Base-by-base conservation (phyloP, 2,888 invertebrate genomes). In the Molorchus minor region DNA sequence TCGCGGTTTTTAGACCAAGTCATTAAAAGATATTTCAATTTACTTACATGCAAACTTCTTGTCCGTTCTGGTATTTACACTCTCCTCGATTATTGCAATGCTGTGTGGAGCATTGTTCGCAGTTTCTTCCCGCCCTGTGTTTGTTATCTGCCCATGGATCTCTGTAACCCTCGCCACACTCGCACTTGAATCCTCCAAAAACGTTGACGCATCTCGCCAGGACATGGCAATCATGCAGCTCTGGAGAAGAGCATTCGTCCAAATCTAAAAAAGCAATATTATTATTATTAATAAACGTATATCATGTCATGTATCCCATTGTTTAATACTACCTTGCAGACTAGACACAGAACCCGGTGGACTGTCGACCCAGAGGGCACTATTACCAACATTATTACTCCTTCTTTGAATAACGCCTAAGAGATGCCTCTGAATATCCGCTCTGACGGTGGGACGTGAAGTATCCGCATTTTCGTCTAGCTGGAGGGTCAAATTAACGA, bases 361-460 rank as follows among this genome's bases (percentile, higher is more conserved):
- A 0, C 89, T 88, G 67, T 92, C 92, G 0, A 94, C 94, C 84
- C 89, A 94, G 0, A 96, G 81, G 0, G 91, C 91, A 2, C 94
- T 94, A 38, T 92, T 89, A 0, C 95, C 96, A 21, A 96, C 89
- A 75, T 95, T 94, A 80, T 95, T 94, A 67, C 92, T 90, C 10
- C 93, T 84, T 1, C 93, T 83, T 52, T 92, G 87, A 52, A 96
- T 89, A 0, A 93, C 93, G 0, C 93, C 93, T 12, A 93, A 80
- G 10, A 96, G 81, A 78, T 96, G 94, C 66, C 90, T 88, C 77
- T 94, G 93, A 1, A 96, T 87, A 70, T 93, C 93, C 0, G 85
- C 86, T 30, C 89, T 87, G 0, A 94, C 84, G 19, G 85, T 84
- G 3, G 86, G 84, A 40, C 90, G 83, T 0, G 88, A 72, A 0